phyloP scores from a whole-genome alignment of 2,113 vertebrate species.

The Ranitomeya variabilis region DNA sequence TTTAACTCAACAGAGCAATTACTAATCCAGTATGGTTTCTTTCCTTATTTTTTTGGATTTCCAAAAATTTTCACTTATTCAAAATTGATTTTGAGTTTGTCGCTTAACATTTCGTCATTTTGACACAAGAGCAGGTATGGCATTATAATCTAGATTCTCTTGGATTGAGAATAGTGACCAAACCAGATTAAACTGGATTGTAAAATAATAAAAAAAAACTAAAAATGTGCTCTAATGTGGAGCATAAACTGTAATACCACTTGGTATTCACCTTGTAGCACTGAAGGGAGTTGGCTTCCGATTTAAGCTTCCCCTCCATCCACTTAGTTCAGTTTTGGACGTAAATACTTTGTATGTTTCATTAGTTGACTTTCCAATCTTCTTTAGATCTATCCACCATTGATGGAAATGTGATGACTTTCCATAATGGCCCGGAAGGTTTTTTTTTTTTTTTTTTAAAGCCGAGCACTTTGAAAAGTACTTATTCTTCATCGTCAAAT shows the following conservation, averaged over 20 bases:
- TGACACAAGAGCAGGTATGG: background rate
- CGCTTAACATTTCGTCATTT: conserved; percentile 16
- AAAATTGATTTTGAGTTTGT: background rate
- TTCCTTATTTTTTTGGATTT: background rate
- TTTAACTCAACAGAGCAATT: background rate
- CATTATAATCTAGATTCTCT: conserved; percentile 2
- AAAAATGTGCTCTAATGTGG: conserved; percentile 29
- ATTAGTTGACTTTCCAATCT: background rate
- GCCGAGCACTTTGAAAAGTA: conserved; percentile 40
- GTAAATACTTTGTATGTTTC: background rate
- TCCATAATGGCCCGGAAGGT: background rate
- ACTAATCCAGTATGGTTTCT: background rate
- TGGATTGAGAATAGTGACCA: background rate
- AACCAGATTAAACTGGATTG: conserved; percentile 37
- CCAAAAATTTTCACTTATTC: background rate
- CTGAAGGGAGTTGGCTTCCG: conserved; percentile 42
- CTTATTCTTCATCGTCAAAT: conserved; percentile 22
- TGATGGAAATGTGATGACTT: background rate
- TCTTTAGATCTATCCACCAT: background rate
- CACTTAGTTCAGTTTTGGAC: conserved; percentile 28
- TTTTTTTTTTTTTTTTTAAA: background rate
- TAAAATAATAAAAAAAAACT: background rate
- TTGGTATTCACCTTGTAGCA: conserved; percentile 49
- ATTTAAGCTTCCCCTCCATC: conserved; percentile 33
- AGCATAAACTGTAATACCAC: conserved; percentile 36